Evolutionary conservation across 2,888 invertebrate species (phyloP).

Genomic region (Lepidocyrtinus sp.): DNA sequence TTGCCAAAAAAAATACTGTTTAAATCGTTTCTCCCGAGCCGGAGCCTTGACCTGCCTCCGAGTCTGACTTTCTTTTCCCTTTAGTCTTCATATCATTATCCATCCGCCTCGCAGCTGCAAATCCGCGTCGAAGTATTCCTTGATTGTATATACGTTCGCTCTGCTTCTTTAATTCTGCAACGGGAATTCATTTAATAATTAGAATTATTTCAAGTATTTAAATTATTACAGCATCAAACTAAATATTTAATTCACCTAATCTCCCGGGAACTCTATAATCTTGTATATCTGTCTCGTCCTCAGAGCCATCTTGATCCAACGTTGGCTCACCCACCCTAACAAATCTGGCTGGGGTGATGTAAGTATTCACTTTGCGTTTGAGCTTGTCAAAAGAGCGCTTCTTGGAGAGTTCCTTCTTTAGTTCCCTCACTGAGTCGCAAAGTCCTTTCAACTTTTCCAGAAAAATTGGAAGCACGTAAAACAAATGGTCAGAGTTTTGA

Average conservation of each 20-base stretch:
- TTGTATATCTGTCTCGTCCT: constrained; percentile 49
- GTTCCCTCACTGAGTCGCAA: not conserved
- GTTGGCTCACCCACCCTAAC: constrained; percentile 9
- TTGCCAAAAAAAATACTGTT: too few species aligned
- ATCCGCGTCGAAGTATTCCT: constrained; percentile 39
- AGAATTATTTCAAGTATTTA: too few species aligned
- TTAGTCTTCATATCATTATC: too few species aligned
- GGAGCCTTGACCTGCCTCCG: too few species aligned
- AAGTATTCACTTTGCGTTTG: not conserved
- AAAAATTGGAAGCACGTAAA: not conserved
- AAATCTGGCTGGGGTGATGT: not conserved
- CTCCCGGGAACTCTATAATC: constrained; percentile 58
- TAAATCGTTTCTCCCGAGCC: too few species aligned
- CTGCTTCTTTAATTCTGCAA: constrained; percentile 58
- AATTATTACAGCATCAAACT: too few species aligned
- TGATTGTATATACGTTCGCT: constrained; percentile 47
- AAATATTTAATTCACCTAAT: too few species aligned
- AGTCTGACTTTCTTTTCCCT: too few species aligned
- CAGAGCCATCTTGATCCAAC: not conserved
- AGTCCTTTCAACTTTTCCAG: constrained; percentile 16
- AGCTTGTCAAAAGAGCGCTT: not conserved
- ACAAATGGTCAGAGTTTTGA: constrained; percentile 27
- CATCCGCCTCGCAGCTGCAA: not conserved
- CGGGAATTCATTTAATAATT: too few species aligned
- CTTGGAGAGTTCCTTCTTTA: constrained; percentile 3